Percentiles rank a stretch among this genome's conserved stretches.
phyloP scores from a whole-genome alignment of 2,113 vertebrate genomes.

The Callionymus lyra region DNA sequence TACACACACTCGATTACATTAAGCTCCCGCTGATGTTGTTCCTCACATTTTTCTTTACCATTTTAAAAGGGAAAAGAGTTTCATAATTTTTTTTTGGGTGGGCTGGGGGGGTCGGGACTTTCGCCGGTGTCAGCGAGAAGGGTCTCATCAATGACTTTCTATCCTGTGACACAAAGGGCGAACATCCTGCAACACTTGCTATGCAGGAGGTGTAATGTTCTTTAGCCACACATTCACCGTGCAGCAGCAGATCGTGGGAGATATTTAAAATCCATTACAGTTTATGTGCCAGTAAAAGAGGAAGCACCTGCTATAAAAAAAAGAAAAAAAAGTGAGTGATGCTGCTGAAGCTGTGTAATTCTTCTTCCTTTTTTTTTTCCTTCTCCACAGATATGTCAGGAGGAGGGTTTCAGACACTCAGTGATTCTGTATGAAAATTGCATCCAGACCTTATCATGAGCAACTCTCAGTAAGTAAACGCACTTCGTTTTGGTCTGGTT shows the following conservation, averaged over 20 bases:
- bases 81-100: too few relatives aligned
- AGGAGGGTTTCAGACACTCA: conserved; percentile 41
- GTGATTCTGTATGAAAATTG: conserved; percentile 39
- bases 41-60: too few relatives aligned
- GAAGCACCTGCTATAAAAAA: background rate
- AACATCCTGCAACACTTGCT: conserved; percentile 54
- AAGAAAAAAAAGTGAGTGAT: background rate
- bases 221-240: conserved; percentile 40
- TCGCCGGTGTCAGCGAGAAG: too few relatives aligned
- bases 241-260: conserved; percentile 39
- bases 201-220: conserved; percentile 59
- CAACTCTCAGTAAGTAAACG: conserved; percentile 65
- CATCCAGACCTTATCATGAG: conserved; percentile 59
- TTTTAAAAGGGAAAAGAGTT: too few relatives aligned
- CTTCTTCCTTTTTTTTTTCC: conserved; percentile 6
- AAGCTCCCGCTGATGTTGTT: too few relatives aligned
- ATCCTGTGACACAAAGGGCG: conserved; percentile 51
- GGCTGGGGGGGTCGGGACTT: too few relatives aligned
- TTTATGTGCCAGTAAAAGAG: conserved; percentile 23
- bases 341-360: background rate
- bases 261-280: conserved; percentile 52
- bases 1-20: too few relatives aligned
- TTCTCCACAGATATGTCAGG: conserved; percentile 52
- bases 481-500: too few relatives aligned
- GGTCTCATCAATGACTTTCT: conserved; percentile 49